Conservation (phyloP, 2,797 vertebrate genomes). For the Eleutherodactylus coqui region DNA sequence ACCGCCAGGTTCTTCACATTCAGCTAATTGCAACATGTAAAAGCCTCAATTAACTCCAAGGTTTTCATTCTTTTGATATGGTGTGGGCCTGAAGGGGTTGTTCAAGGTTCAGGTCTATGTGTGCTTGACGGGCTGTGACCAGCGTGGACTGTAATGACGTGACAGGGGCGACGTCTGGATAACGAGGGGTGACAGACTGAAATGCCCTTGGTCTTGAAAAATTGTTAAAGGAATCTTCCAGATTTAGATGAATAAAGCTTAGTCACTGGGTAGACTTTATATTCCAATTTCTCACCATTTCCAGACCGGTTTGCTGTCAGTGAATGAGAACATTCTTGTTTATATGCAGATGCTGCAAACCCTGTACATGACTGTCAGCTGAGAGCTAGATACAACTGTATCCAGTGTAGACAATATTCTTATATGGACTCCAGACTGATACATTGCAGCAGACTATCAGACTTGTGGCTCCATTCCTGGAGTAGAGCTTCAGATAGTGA, state of each 20-base stretch:
- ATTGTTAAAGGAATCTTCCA: neutral
- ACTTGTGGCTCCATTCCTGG: too few species aligned
- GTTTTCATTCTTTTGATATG: neutral
- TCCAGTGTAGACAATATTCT: neutral
- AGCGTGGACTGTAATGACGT: too few species aligned
- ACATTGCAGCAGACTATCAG: neutral
- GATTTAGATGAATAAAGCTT: neutral
- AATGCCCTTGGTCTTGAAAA: too few species aligned
- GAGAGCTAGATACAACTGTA: neutral
- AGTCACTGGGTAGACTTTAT: too few species aligned
- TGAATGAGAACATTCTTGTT: neutral
- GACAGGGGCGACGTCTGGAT: neutral
- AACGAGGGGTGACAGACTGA: neutral
- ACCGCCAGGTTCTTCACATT: neutral
- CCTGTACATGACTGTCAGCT: neutral
- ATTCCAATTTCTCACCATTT: neutral
- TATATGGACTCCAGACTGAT: neutral
- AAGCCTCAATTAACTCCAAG: neutral
- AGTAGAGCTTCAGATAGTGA: too few species aligned
- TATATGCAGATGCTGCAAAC: neutral
- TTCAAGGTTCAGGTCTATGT: neutral
- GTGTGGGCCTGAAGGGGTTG: neutral
- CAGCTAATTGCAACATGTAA: conserved; percentile 12
- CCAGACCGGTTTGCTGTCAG: neutral
- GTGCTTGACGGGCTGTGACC: conserved; percentile 10